These are phyloP conservation scores for Coregonus sp. DNA, from an alignment of 2,797 vertebrate genomes.

Conservation along the genomic window DNA sequence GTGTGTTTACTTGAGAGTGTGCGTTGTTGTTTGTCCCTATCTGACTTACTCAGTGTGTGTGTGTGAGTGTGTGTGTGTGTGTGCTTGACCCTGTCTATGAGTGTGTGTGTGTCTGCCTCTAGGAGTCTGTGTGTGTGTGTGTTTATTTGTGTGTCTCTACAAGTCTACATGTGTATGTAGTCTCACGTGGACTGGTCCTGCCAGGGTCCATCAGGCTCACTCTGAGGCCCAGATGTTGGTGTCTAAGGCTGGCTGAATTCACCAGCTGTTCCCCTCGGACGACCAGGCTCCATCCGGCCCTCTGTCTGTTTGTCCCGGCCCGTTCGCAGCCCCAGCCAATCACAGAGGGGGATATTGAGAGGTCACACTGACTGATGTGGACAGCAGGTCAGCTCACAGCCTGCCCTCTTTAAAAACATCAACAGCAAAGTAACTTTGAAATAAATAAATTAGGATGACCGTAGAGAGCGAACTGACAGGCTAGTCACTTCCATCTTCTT, in stretches of 20 bases:
- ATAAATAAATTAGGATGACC: background rate
- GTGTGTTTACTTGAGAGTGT: no score
- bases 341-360: background rate
- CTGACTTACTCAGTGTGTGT: no score
- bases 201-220: conserved; percentile 2
- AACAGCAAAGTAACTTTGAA: background rate
- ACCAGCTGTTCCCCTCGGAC: conserved; percentile 4
- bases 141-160: background rate
- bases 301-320: background rate
- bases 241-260: background rate
- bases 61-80: background rate
- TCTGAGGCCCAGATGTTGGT: background rate
- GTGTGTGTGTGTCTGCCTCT: background rate
- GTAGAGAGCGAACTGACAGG: background rate
- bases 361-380: background rate
- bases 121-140: background rate
- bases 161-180: background rate
- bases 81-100: background rate
- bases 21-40: no score
- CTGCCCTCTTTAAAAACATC: background rate
- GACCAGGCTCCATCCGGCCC: background rate
- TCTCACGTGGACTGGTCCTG: conserved; percentile 10
- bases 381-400: background rate
- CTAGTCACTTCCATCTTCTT: background rate
- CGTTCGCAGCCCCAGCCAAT: background rate